These are phyloP conservation scores for Lordiphosa fenestrarum DNA, from an alignment of 2,888 invertebrate genomes.

Conservation along the genomic window DNA sequence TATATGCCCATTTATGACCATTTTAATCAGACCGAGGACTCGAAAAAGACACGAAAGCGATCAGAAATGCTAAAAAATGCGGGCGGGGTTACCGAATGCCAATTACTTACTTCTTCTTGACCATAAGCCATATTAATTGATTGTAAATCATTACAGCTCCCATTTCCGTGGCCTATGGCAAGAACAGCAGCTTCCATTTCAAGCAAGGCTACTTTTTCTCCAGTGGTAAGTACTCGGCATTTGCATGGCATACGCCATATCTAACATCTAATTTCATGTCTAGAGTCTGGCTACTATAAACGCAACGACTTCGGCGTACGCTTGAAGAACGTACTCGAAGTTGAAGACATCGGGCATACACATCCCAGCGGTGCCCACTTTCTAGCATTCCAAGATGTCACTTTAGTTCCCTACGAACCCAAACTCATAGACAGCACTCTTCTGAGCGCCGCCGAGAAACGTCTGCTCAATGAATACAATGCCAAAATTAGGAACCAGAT, in stretches of 20 bases:
- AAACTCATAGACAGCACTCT: conserved; percentile 89
- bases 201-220: conserved; percentile 90
- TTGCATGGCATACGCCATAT: too few species aligned
- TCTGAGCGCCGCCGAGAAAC: conserved; percentile 90
- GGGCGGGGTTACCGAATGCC: too few species aligned
- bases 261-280: neutral
- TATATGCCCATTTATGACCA: too few species aligned
- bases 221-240: conserved; percentile 82
- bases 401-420: conserved; percentile 92
- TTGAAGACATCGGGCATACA: conserved; percentile 81
- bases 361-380: conserved; percentile 82
- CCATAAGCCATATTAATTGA: too few species aligned
- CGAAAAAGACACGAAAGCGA: too few species aligned
- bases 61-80: too few species aligned
- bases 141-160: conserved; percentile 83
- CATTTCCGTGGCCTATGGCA: conserved; percentile 86
- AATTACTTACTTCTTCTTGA: too few species aligned
- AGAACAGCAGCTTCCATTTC: conserved; percentile 83
- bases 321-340: conserved; percentile 92
- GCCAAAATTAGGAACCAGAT: conserved; percentile 86
- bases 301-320: conserved; percentile 91
- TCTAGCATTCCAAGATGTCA: conserved; percentile 89
- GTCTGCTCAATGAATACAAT: conserved; percentile 91
- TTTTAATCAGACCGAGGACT: too few species aligned
- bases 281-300: conserved; percentile 95